Evolutionary conservation across 2,113 vertebrate species (phyloP), one percentile per base, ranked within the genome.

Genomic region (Scytalopus superciliaris): DNA sequence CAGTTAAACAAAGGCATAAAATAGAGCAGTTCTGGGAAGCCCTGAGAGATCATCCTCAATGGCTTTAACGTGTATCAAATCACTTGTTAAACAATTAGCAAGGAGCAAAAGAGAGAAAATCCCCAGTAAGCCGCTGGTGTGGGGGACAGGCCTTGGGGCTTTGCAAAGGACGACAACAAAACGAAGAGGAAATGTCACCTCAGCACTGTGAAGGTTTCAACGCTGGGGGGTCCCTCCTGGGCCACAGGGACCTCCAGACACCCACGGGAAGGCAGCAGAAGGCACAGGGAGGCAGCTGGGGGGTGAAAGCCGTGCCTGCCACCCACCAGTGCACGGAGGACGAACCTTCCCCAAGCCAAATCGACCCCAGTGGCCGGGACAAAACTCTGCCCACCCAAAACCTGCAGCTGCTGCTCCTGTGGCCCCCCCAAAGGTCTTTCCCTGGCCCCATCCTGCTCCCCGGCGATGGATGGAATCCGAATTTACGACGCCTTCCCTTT

Each of bases 311-410:
- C 7, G 2, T 1, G 40, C 2, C 49, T 9, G 6, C 25, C 45
- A n/a, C 10, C 28, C 84, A n/a, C 40, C 57, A 67, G 24, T 0
- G 2, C 15, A 12, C 42, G 33, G 24, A 1, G 0, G 27, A 25
- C 4, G 14, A 37, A 24, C 19, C 39, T 19, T 14, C 10, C 12
- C 4, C 49, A 18, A 22, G 4, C 56, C 69, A 40, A 37, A 28
- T 33, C 84, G 56, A 24, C 0, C 1, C 59, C 45, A 14, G n/a
- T 31, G 31, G 33, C 12, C 0, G 0, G 42, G 8, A 31, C 30
- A 55, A 39, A 62, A 44, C n/a, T 90, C 70, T 85, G 83, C 37
- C 47, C 56, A 31, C 67, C 62, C 87, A 55, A 66, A 53, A 21
- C 56, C 89, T 37, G 69, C 55, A 69, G 44, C 63, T 3, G 44